Conservation (phyloP, 1,140 invertebrate species). For the Saxidomus purpurata region DNA sequence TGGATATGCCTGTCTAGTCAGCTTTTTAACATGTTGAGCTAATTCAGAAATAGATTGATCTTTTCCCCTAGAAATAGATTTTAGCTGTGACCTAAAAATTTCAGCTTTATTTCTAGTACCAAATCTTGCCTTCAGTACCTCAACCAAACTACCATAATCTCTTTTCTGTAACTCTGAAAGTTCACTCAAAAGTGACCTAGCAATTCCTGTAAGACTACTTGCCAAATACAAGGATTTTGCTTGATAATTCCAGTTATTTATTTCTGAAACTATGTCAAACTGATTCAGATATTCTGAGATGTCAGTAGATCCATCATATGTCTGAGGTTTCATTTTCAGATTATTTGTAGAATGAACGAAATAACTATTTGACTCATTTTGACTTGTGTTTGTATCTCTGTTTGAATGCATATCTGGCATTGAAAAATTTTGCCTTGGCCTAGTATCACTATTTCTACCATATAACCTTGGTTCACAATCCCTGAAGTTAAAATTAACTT, state of each 20-base stretch:
- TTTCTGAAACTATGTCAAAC: conserved; percentile 36
- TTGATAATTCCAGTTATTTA: conserved; percentile 30
- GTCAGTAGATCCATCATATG: conserved; percentile 45
- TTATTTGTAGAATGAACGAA: no score
- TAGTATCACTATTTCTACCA: not conserved
- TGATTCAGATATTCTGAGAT: conserved; percentile 51
- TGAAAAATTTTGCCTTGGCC: no score
- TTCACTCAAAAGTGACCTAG: conserved; percentile 54
- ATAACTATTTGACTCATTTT: no score
- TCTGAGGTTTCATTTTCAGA: conserved; percentile 52
- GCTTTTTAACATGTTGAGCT: conserved; percentile 2
- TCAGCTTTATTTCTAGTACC: conserved; percentile 30
- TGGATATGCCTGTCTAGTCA: conserved; percentile 32
- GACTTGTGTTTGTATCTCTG: not conserved
- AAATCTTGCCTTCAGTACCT: conserved; percentile 6
- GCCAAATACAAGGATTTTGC: conserved; percentile 36
- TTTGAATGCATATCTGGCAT: no score
- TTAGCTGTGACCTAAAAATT: conserved; percentile 31
- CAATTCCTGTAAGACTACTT: conserved; percentile 42
- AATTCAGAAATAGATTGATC: conserved; percentile 1
- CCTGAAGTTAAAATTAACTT: no score
- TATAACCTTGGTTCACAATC: not conserved
- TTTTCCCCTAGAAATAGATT: not conserved
- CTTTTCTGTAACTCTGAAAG: not conserved
- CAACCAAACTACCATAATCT: not conserved